Base-by-base conservation (phyloP, 2,888 invertebrate species). In the Parnassius smintheus region DNA sequence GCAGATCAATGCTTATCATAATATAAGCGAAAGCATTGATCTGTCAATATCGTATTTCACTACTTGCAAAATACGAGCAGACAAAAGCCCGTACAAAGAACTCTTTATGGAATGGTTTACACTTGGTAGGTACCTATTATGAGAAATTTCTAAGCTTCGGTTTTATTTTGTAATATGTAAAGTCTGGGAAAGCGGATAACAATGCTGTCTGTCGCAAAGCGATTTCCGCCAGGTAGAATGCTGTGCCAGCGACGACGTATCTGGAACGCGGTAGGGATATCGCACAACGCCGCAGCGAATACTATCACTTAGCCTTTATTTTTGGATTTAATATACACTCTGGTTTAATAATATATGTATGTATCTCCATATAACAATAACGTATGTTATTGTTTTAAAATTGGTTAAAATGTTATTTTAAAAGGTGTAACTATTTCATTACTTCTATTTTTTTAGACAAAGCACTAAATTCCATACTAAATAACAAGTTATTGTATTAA, bases 161-260 rank as follows among this genome's bases (percentile, higher is more conserved):
- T 69, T 66, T 66, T 53, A 68, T 70, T 68, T 66, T 69, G 69
- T 65, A 64, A 59, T 65, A 67, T 68, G 65, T 58, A 66, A 69
- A 57, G 70, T 66, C 69, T 67, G 77, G 72, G 75, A 82, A 76
- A 81, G 77, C 79, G 78, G 76, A 81, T 79, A 84, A 88, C 89
- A 90, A 88, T 88, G 86, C 7, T 35, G 25, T 22, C 22, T 86
- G 90, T 88, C 89, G 82, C 84, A 76, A 80, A 78, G 80, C 85
- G 86, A 90, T 88, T 90, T 91, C 91, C 90, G 89, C 76, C 79
- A 78, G 85, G 74, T 75, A 80, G 82, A 77, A 75, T 77, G 75
- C 76, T 66, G 77, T 77, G 72, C 72, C 75, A 70, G 62, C 72
- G 70, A 72, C 84, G 88, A 86, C 88, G 78, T 89, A 90, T 86